These are phyloP conservation scores for Drosophila asahinai DNA, from an alignment of 1,140 invertebrate genomes.

Conservation along the genomic window DNA sequence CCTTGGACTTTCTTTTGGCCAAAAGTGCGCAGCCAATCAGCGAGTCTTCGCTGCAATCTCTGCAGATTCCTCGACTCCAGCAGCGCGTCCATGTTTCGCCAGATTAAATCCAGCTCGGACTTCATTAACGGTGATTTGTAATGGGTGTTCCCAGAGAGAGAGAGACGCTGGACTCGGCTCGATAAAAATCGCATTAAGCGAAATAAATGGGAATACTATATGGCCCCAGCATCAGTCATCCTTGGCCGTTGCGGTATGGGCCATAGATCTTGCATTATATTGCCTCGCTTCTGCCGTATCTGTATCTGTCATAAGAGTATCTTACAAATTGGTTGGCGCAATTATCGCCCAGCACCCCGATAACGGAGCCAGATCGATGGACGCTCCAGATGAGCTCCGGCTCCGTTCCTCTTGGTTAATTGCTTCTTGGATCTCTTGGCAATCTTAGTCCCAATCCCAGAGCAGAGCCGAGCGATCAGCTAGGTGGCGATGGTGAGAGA, in stretches of 20 bases:
- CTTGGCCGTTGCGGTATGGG: slow-evolving; percentile 43
- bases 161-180: slow-evolving; percentile 3
- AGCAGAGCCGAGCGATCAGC: slow-evolving; percentile 8
- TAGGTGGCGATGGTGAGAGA: slow-evolving; percentile 52
- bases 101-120: slow-evolving; percentile 48
- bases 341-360: slow-evolving; percentile 66
- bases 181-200: slow-evolving; percentile 70
- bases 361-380: slow-evolving; percentile 53
- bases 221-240: slow-evolving; percentile 60
- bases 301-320: slow-evolving; percentile 58
- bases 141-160: slow-evolving; percentile 53
- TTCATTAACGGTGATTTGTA: slow-evolving; percentile 75
- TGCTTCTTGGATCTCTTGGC: slow-evolving; percentile 53
- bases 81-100: slow-evolving; percentile 39
- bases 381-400: slow-evolving; percentile 34
- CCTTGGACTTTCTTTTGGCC: slow-evolving; percentile 38
- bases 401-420: slow-evolving; percentile 48
- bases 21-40: slow-evolving; percentile 28
- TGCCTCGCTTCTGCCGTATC: slow-evolving; percentile 30
- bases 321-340: slow-evolving; percentile 74
- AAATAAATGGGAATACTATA: slow-evolving; percentile 61
- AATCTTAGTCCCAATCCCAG: slow-evolving; percentile 2
- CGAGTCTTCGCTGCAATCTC: slow-evolving; percentile 14
- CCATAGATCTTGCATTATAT: slow-evolving; percentile 77
- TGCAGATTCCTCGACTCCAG: slow-evolving; percentile 41